These are phyloP conservation scores for Chloromyia formosa DNA, from an alignment of 2,888 invertebrate genomes.

Conservation along the genomic window DNA sequence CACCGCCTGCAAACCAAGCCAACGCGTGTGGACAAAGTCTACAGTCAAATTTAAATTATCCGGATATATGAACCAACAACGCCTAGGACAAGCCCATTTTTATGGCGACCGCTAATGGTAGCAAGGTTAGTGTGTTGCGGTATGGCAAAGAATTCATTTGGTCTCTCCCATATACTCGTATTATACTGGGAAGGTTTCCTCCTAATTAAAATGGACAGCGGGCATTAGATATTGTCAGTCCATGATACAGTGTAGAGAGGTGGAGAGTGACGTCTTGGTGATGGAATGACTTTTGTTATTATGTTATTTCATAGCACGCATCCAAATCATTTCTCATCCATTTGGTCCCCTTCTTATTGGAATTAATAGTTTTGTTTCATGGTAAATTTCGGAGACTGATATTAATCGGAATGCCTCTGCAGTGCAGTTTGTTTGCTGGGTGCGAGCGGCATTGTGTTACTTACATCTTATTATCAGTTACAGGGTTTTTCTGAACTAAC, in stretches of 20 bases:
- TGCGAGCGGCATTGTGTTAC: no score
- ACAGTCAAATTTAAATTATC: no score
- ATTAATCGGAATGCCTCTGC: no score
- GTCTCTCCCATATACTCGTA: not conserved
- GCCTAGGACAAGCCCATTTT: constrained; percentile 19
- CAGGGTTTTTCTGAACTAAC: no score
- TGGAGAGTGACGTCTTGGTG: not conserved
- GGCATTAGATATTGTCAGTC: not conserved
- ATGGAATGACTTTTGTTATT: not conserved
- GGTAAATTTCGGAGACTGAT: no score
- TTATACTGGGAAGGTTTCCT: not conserved
- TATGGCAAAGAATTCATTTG: not conserved
- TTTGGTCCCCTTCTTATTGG: no score
- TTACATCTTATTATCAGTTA: no score
- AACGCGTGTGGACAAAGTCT: not conserved
- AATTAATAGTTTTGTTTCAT: no score
- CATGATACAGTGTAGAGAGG: no score
- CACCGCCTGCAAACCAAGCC: not conserved
- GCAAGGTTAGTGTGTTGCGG: constrained; percentile 20
- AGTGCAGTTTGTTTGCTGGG: no score
- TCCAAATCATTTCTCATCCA: not conserved
- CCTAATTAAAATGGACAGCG: constrained; percentile 22
- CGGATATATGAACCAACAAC: not conserved
- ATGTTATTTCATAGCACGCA: constrained; percentile 9
- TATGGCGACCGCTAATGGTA: not conserved